Evolutionary conservation across 2,797 vertebrate genomes (phyloP).

Genomic region (Alcedo quadribrachys): DNA sequence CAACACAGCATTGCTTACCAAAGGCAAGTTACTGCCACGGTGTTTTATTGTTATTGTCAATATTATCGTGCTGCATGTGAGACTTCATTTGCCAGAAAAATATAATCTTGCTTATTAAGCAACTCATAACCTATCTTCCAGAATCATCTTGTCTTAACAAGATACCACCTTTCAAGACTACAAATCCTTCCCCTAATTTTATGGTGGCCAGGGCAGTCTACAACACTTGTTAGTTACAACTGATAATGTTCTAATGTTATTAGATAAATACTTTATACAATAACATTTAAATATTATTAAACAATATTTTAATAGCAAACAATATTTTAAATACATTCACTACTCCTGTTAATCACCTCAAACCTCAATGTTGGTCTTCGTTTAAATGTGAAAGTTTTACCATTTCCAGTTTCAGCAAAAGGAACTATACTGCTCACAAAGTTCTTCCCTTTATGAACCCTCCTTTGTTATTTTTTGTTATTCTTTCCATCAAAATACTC

Average conservation of each 20-base stretch:
- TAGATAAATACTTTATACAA: not conserved
- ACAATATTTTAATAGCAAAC: not conserved
- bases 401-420: not conserved
- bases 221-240: not conserved
- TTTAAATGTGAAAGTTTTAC: not conserved
- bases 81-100: not conserved
- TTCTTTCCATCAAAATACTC: not conserved
- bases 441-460: not conserved
- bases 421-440: not conserved
- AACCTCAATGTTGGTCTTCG: not conserved
- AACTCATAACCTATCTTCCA: not conserved
- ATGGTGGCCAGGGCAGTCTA: accelerated
- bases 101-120: not conserved
- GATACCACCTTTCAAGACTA: not conserved
- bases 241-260: not conserved
- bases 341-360: not conserved
- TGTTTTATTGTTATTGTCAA: not conserved
- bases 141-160: not conserved
- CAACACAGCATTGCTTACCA: not conserved
- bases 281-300: not conserved
- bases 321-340: not conserved
- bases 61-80: not conserved
- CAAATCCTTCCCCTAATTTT: not conserved
- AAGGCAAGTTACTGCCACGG: accelerated
- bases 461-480: not conserved